phyloP scores from a whole-genome alignment of 2,797 vertebrate species.

The Platyrinchus mystaceus region DNA sequence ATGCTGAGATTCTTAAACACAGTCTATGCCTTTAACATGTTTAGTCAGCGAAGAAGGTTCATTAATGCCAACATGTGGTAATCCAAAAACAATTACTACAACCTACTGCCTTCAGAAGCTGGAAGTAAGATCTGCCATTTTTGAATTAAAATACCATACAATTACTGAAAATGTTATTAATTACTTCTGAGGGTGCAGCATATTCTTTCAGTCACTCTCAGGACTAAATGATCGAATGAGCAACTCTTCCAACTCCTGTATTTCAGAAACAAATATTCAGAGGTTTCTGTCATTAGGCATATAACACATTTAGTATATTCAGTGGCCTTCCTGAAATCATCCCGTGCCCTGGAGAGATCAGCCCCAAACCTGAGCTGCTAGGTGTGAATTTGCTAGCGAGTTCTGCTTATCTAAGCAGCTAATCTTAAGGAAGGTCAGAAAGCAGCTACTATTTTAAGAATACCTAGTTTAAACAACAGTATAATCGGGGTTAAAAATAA shows the following conservation, averaged over 20 bases:
- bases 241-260: not conserved
- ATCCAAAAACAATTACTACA: not conserved
- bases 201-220: not conserved
- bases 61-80: not conserved
- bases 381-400: slow-evolving; percentile 33
- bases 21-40: not conserved
- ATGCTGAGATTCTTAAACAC: not conserved
- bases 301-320: not conserved
- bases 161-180: not conserved
- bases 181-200: not conserved
- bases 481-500: slow-evolving; percentile 58
- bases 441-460: slow-evolving; percentile 59
- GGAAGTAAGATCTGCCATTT: not conserved
- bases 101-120: not conserved
- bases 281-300: not conserved
- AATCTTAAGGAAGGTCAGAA: slow-evolving; percentile 56
- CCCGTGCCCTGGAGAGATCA: not conserved
- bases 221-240: not conserved
- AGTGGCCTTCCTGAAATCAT: not conserved
- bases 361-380: not conserved
- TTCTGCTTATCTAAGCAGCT: slow-evolving; percentile 62
- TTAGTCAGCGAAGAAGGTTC: not conserved
- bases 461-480: slow-evolving; percentile 48
- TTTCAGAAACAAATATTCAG: not conserved
- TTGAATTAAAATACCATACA: not conserved